Base-by-base conservation (phyloP, 2,888 invertebrate genomes). In the Iselma pallidipennis region DNA sequence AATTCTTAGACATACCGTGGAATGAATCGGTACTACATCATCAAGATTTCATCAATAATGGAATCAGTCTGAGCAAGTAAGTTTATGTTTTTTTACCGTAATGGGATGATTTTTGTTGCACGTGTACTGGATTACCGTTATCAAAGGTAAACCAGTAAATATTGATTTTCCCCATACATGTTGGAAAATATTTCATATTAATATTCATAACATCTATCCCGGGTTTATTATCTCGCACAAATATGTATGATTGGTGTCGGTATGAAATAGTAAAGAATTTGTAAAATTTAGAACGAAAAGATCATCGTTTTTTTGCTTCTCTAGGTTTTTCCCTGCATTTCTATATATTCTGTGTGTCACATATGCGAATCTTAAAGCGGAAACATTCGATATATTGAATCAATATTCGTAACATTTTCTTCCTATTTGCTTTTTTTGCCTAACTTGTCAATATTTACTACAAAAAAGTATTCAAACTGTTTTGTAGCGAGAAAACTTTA, bases 11-110 rank as follows among this genome's bases (percentile, higher is more conserved):
- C 71, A 87, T 99, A 72, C 94, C 94, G 33, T 99, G 98, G 98
- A 90, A 95, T 83, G 94, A 95, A 70, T 91, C 94, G 50, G 97
- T 99, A 66, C 87, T 99, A 74, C 97, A 98, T 84, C 99, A 99
- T 84, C 96, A 99, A 83, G 92, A 95, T 78, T 93, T 92, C 81
- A 96, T 99, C 80, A 97, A 98, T 83, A 96, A 96, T 73, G 97
- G 96, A 69, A 94, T 98, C 58, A 93, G 93, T 69, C 86, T 98
- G 55, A 97, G 97, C 83, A 96, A 96, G 96, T 96, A 84, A 86
- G 89, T 83, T 53, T 60, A 37, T 26, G 2, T 55, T 16, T 48
- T 48, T 21, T 7, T 48, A 31, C 12, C 3, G n/a, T n/a, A n/a
- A n/a, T n/a, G n/a, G n/a, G n/a, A n/a, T n/a, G n/a, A n/a, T n/a